These are phyloP conservation scores for Balanococcus diminutus DNA, from an alignment of 2,888 invertebrate genomes.

Conservation along the genomic window DNA sequence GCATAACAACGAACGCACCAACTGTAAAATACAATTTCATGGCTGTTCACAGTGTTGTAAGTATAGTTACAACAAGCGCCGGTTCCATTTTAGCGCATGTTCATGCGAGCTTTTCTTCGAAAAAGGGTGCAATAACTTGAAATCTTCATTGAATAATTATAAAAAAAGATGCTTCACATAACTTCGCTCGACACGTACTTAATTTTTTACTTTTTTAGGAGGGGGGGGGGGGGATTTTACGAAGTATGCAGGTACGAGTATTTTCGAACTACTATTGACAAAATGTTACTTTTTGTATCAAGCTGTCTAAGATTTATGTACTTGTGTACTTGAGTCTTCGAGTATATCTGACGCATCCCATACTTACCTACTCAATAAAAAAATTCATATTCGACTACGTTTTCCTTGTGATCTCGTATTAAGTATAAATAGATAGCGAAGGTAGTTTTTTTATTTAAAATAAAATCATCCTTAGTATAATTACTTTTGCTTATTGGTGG, in stretches of 20 bases:
- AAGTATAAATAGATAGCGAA: too few relatives aligned
- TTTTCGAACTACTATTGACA: not conserved
- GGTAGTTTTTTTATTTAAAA: too few relatives aligned
- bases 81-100: constrained; percentile 48
- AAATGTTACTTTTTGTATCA: too few relatives aligned
- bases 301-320: too few relatives aligned
- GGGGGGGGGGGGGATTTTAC: too few relatives aligned
- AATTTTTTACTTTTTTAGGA: not conserved
- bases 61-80: constrained; percentile 34
- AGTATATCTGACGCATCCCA: too few relatives aligned
- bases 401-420: too few relatives aligned
- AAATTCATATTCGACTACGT: too few relatives aligned
- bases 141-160: constrained; percentile 13
- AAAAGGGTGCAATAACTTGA: constrained; percentile 21
- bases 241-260: not conserved
- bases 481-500: too few relatives aligned
- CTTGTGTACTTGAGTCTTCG: too few relatives aligned
- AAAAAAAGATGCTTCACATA: constrained; percentile 26
- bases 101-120: not conserved
- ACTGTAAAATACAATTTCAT: constrained; percentile 23
- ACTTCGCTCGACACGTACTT: not conserved
- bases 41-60: not conserved
- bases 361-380: too few relatives aligned
- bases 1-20: constrained; percentile 25
- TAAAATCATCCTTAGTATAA: too few relatives aligned